Conservation (phyloP, 2,797 vertebrate genomes). For the Dallia pectoralis region DNA sequence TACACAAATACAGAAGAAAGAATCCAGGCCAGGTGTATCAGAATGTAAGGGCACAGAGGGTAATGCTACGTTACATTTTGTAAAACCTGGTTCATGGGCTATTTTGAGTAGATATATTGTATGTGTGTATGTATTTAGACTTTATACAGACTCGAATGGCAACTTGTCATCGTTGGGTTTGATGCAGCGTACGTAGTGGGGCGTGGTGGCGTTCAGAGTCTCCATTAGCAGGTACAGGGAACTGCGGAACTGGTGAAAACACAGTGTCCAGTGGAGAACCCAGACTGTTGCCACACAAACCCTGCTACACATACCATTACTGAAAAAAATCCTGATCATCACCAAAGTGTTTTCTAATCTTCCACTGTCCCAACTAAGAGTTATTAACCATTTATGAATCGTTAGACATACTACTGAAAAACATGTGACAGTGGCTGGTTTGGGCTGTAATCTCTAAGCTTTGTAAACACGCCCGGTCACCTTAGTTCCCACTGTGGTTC, state of each 20-base stretch:
- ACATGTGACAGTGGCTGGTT: not conserved
- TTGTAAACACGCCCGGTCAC: constrained; percentile 56
- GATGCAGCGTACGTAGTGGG: constrained; percentile 97
- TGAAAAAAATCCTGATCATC: not conserved
- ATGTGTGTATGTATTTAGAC: too few relatives aligned
- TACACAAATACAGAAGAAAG: not conserved
- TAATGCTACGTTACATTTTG: too few relatives aligned
- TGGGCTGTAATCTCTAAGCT: not conserved
- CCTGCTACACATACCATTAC: not conserved
- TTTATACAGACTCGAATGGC: constrained; percentile 82
- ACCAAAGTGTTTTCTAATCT: not conserved
- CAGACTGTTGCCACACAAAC: not conserved
- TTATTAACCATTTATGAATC: not conserved
- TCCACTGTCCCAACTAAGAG: not conserved
- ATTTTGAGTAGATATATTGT: too few relatives aligned
- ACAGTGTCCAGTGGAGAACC: not conserved
- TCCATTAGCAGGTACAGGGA: constrained; percentile 93
- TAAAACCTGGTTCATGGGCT: too few relatives aligned
- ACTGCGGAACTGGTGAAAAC: constrained; percentile 81
- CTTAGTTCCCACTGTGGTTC: constrained; percentile 92
- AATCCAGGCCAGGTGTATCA: too few relatives aligned
- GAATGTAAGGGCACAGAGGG: too few relatives aligned
- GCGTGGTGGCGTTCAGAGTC: constrained; percentile 93
- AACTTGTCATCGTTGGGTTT: constrained; percentile 95
- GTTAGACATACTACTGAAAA: not conserved